Evolutionary conservation across 2,113 vertebrate genomes (phyloP).

Genomic region (Nyctereutes procyonoides): DNA sequence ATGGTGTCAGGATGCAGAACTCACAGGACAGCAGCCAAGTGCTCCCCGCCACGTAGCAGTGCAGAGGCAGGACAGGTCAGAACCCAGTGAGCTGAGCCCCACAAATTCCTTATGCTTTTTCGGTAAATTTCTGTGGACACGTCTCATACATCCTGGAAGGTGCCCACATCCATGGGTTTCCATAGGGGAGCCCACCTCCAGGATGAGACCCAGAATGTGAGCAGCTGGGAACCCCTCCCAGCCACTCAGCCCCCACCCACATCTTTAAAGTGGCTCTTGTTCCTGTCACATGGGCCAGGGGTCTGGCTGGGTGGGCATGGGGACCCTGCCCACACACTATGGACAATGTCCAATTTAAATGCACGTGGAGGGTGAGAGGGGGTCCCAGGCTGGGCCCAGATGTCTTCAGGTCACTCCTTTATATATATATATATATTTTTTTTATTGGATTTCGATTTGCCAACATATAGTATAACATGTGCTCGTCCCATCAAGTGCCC

Average conservation of each 20-base stretch:
- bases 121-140: not conserved
- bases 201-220: accelerated
- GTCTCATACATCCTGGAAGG: too few species aligned
- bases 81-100: not conserved
- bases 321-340: not conserved
- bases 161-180: not conserved
- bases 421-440: too few species aligned
- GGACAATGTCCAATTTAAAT: not conserved
- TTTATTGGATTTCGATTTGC: too few species aligned
- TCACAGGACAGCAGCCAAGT: not conserved
- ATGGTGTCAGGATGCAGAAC: too few species aligned
- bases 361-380: accelerated
- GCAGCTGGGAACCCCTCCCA: not conserved
- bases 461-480: too few species aligned
- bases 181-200: not conserved
- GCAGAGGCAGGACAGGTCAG: not conserved
- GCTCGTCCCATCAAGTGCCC: too few species aligned
- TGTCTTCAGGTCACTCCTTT: not conserved
- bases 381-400: not conserved
- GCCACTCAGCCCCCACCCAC: not conserved
- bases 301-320: not conserved
- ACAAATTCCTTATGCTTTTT: not conserved
- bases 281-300: not conserved
- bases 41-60: not conserved
- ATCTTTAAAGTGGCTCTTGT: not conserved